phyloP scores from a whole-genome alignment of 2,888 invertebrate genomes.

The Rhagonycha lutea region DNA sequence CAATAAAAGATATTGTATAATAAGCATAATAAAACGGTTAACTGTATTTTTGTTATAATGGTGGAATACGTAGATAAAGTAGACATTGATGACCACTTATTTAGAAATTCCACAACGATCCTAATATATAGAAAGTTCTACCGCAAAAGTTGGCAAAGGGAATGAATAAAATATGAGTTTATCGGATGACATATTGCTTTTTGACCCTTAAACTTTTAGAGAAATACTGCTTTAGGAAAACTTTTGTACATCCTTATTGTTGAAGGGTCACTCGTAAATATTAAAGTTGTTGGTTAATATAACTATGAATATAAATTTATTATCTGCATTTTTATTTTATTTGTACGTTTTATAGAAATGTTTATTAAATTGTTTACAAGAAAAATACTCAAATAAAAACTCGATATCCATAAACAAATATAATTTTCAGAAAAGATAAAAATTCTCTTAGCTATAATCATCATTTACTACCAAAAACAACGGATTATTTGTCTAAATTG shows the following conservation, averaged over 20 bases:
- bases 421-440: too few relatives aligned
- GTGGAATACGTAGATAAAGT: neutral
- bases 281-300: neutral
- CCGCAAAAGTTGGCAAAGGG: conserved; percentile 15
- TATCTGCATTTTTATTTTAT: neutral
- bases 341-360: too few relatives aligned
- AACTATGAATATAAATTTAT: neutral
- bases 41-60: neutral
- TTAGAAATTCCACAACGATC: neutral
- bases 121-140: neutral
- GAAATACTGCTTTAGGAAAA: conserved; percentile 16
- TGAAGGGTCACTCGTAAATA: neutral
- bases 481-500: too few relatives aligned
- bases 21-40: neutral
- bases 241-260: neutral
- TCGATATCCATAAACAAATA: too few relatives aligned
- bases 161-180: conserved; percentile 39
- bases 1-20: neutral
- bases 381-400: too few relatives aligned
- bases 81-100: neutral
- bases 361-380: too few relatives aligned
- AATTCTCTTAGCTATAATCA: too few relatives aligned
- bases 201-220: conserved; percentile 28
- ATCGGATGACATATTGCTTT: conserved; percentile 38
- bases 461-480: too few relatives aligned